These are phyloP conservation scores for Caenorhabditis latens DNA, from an alignment of 1,140 invertebrate genomes.

Conservation along the genomic window DNA sequence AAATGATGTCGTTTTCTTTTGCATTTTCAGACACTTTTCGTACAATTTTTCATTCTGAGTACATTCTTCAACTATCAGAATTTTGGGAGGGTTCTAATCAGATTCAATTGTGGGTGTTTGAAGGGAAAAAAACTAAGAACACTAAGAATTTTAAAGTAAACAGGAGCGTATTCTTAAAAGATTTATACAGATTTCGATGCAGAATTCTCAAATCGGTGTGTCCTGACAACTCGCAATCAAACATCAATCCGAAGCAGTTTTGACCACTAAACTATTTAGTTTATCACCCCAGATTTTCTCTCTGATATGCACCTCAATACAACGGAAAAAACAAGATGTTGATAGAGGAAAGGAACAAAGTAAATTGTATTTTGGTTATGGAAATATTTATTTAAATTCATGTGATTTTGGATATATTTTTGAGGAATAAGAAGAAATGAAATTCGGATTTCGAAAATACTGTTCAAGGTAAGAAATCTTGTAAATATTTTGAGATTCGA, in stretches of 20 bases:
- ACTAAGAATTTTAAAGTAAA: background rate
- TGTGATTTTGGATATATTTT: background rate
- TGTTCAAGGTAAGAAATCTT: too few species aligned
- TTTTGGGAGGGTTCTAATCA: background rate
- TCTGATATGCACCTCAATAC: background rate
- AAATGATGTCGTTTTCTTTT: slow-evolving; percentile 4
- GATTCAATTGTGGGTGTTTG: background rate
- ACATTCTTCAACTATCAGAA: background rate
- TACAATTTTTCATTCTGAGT: background rate
- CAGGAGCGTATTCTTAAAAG: background rate
- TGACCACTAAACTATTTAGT: slow-evolving; percentile 4
- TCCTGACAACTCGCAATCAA: background rate
- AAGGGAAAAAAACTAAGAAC: background rate
- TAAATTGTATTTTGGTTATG: slow-evolving; percentile 6
- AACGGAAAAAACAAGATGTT: background rate
- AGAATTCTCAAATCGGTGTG: background rate
- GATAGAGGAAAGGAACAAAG: background rate
- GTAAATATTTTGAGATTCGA: background rate
- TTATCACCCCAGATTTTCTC: slow-evolving; percentile 15
- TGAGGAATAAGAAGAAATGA: too few species aligned
- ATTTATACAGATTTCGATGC: slow-evolving; percentile 1
- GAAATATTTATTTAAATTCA: background rate
- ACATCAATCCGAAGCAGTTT: slow-evolving; percentile 1
- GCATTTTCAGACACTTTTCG: background rate
- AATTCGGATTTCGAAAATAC: too few species aligned